phyloP scores from a whole-genome alignment of 2,113 vertebrate genomes.

The Plestiodon gilberti region DNA sequence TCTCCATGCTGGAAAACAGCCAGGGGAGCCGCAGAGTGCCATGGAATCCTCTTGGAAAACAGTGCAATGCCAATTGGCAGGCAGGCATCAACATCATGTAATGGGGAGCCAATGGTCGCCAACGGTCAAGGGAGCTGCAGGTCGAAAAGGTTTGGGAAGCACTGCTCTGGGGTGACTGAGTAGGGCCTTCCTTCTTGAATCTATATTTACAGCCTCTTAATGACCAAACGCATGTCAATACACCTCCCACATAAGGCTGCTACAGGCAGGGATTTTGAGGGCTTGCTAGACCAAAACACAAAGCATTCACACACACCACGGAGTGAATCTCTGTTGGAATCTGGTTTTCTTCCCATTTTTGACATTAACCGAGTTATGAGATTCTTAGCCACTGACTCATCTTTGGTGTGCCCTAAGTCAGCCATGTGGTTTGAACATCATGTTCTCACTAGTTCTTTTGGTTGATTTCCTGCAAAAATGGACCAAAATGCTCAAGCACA shows the following conservation, averaged over 20 bases:
- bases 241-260: background rate
- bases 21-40: too few species aligned
- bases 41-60: too few species aligned
- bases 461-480: background rate
- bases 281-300: background rate
- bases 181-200: background rate
- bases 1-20: too few species aligned
- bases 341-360: background rate
- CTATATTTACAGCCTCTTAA: background rate
- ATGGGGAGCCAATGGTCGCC: too few species aligned
- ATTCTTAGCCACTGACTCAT: background rate
- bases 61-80: too few species aligned
- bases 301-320: background rate
- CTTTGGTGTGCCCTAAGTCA: background rate
- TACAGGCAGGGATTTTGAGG: background rate
- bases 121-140: too few species aligned
- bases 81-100: too few species aligned
- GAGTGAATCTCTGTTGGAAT: background rate
- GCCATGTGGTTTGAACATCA: constrained; percentile 21
- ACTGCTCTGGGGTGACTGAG: background rate
- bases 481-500: background rate
- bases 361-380: background rate
- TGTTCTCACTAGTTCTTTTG: background rate
- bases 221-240: background rate
- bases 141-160: too few species aligned